Conservation (phyloP, 2,797 vertebrate genomes). For the Bradypodion ventrale region DNA sequence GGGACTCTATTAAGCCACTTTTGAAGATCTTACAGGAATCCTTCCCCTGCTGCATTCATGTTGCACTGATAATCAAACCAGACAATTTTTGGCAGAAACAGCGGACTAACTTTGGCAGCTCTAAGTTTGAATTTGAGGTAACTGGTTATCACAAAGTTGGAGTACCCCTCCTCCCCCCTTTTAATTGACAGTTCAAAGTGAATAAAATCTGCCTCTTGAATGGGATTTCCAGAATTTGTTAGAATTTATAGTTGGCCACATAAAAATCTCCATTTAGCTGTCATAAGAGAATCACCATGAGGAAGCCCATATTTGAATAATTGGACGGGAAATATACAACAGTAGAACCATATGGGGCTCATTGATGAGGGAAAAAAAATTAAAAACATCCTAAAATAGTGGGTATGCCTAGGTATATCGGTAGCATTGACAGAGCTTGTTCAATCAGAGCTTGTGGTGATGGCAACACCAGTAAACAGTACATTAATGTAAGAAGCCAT, state of each 20-base stretch:
- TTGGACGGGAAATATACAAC: no score
- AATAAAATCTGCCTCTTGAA: not conserved
- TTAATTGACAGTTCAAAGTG: not conserved
- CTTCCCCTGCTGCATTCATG: conserved; percentile 88
- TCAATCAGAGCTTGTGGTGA: no score
- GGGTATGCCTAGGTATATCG: not conserved
- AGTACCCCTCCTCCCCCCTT: not conserved
- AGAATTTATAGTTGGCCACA: not conserved
- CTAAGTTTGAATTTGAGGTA: conserved; percentile 99
- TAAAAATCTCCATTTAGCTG: not conserved
- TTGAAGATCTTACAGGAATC: conserved; percentile 98
- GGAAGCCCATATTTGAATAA: no score
- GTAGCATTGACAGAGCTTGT: no score
- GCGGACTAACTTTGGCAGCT: conserved; percentile 97
- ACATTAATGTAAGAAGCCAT: no score
- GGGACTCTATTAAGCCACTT: conserved; percentile 98
- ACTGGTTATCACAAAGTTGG: conserved; percentile 21
- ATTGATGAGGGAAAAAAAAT: not conserved
- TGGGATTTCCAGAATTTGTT: not conserved
- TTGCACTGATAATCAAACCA: conserved; percentile 96
- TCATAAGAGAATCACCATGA: not conserved
- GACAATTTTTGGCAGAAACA: conserved; percentile 99
- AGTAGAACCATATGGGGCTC: not conserved
- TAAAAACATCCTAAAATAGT: not conserved
- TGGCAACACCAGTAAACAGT: no score